Base-by-base conservation (phyloP, 2,888 invertebrate species). In the Sphaerophoria taeniata region DNA sequence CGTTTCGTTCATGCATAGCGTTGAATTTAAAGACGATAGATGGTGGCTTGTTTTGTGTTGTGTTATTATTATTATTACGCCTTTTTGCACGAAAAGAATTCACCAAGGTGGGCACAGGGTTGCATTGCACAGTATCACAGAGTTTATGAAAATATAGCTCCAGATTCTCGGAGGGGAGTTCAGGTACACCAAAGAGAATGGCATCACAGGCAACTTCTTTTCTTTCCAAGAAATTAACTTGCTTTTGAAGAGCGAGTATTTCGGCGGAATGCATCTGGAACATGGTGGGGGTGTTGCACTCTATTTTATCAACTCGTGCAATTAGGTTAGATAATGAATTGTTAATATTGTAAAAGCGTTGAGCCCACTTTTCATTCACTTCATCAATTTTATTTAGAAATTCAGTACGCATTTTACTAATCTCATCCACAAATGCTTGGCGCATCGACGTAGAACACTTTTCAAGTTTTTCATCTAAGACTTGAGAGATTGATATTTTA, bases 311-410 rank as follows among this genome's bases (percentile, higher is more conserved):
- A 11, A 58, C 36, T 36, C 58, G 14, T 6, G 16, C 43, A 24
- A 11, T 24, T 7, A 60, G 11, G 60, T 39, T 16, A 6, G 39
- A 43, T 34, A 60, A 7, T 60, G 43, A 33, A 36, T 36, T 43
- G 43, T 60, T 60, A 14, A 60, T 36, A 39, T n/a, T 16, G n/a
- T 43, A 43, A 14, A 60, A 43, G 5, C 39, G 36, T 60, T 39
- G 36, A 6, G 58, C 33, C 58, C 58, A 58, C 6, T 36, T 36
- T n/a, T 34, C 36, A 33, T 58, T 58, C 9, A 60, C 34, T 60
- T 60, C 60, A 14, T 60, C 60, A 36, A 60, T 16, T 24, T 60
- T 60, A 60, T 60, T 60, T 14, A 60, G 7, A 43, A 60, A 60
- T 43, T 60, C 60, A 43, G 14, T 34, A 39, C 43, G 36, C 60